These are phyloP conservation scores for Chaenocephalus aceratus DNA, from an alignment of 2,113 vertebrate genomes.

Conservation along the genomic window DNA sequence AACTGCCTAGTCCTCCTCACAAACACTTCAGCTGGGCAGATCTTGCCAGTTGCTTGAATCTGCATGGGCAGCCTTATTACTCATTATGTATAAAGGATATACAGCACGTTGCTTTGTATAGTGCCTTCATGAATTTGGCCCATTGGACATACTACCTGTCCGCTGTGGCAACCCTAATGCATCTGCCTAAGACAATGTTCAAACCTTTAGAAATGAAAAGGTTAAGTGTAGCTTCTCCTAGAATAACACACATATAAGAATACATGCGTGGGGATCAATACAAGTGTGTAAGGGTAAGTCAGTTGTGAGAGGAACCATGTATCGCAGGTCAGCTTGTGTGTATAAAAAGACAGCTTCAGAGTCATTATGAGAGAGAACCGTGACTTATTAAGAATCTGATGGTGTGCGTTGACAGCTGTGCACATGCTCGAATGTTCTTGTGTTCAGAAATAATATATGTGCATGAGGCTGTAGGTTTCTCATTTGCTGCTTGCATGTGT, in stretches of 20 bases:
- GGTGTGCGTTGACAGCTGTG: background rate
- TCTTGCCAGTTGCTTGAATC: slow-evolving; percentile 1
- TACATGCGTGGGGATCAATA: slow-evolving; percentile 60
- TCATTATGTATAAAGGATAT: slow-evolving; percentile 5
- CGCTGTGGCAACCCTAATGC: background rate
- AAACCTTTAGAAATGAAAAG: slow-evolving; percentile 68
- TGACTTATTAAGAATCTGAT: background rate
- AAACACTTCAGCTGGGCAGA: slow-evolving; percentile 13
- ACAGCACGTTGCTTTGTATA: background rate
- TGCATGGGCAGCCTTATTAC: background rate
- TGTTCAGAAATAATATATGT: slow-evolving; percentile 15
- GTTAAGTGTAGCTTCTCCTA: slow-evolving; percentile 84
- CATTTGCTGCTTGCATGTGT: background rate
- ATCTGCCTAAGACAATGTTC: background rate
- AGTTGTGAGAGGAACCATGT: slow-evolving; percentile 8
- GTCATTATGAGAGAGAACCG: background rate
- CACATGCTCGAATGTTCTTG: background rate
- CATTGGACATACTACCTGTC: background rate
- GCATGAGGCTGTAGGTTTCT: background rate
- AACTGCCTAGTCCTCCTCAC: slow-evolving; percentile 12
- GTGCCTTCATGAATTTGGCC: background rate
- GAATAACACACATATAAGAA: slow-evolving; percentile 61
- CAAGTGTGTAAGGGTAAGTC: background rate
- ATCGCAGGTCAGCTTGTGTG: background rate
- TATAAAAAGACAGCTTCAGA: background rate